A percentile compares a stretch with the other conserved stretches of the same genome.
phyloP scores from a whole-genome alignment of 1,140 invertebrate species.

The Drosophila sechellia region DNA sequence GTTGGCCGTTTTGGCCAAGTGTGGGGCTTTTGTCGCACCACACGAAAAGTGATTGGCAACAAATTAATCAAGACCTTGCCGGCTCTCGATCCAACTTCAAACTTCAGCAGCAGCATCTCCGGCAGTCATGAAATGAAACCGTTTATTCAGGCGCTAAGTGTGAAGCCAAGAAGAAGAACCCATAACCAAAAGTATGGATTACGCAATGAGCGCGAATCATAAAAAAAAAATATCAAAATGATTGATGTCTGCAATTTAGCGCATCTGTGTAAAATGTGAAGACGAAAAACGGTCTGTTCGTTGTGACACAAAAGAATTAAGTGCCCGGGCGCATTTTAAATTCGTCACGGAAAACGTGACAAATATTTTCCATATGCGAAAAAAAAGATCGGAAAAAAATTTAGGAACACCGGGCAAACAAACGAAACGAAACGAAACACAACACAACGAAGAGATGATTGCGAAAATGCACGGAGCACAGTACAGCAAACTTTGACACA shows the following conservation, averaged over 20 bases:
- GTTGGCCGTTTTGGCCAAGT: slow-evolving; percentile 30
- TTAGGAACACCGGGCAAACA: slow-evolving; percentile 24
- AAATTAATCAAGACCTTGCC: slow-evolving; percentile 83
- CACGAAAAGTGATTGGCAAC: slow-evolving; percentile 81
- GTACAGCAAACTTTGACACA: slow-evolving; percentile 69
- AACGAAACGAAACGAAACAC: slow-evolving; percentile 41
- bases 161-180: slow-evolving; percentile 63
- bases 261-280: slow-evolving; percentile 77
- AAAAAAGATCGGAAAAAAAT: slow-evolving; percentile 20
- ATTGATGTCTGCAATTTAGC: slow-evolving; percentile 82
- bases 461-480: slow-evolving; percentile 55
- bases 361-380: slow-evolving; percentile 79
- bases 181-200: slow-evolving; percentile 44
- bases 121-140: slow-evolving; percentile 45
- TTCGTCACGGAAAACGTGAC: slow-evolving; percentile 83
- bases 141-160: slow-evolving; percentile 56
- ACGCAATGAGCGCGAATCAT: slow-evolving; percentile 60
- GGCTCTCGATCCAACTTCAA: slow-evolving; percentile 30
- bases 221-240: slow-evolving; percentile 64
- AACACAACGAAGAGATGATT: slow-evolving; percentile 56
- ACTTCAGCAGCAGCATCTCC: slow-evolving; percentile 30
- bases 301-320: slow-evolving; percentile 80
- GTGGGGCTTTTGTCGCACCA: slow-evolving; percentile 71
- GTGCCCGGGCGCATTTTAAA: slow-evolving; percentile 81
- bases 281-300: slow-evolving; percentile 53